Evolutionary conservation across 23 tunicate species (phyloP).

Genomic region (Trididemnum clinides): DNA sequence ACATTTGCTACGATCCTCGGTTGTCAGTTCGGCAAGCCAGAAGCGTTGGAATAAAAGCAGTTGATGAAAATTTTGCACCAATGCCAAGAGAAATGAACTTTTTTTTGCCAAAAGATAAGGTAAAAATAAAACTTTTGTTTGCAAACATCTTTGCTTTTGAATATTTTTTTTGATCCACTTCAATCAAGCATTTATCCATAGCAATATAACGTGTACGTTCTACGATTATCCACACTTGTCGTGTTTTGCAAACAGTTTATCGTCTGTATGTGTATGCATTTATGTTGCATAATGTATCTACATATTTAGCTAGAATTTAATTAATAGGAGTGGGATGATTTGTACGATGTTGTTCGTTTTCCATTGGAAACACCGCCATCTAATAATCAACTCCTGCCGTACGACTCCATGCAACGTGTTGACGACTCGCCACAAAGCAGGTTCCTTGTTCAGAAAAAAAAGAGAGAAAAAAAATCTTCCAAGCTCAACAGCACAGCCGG

Average conservation of each 20-base stretch:
- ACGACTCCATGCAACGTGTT: constrained; percentile 73
- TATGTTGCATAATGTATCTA: too few relatives aligned
- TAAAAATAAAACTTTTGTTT: too few relatives aligned
- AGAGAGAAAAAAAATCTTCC: constrained; percentile 5
- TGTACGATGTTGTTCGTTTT: constrained; percentile 90
- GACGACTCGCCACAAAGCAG: constrained; percentile 2
- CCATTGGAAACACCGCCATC: constrained; percentile 40
- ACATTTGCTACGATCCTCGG: constrained; percentile 86
- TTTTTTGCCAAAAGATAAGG: constrained; percentile 77
- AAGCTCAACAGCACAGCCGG: constrained; percentile 13
- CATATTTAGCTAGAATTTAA: not conserved
- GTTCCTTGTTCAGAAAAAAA: not conserved
- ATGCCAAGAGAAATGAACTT: constrained; percentile 97
- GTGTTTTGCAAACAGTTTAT: too few relatives aligned
- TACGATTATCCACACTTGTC: too few relatives aligned
- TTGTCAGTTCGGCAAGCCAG: constrained; percentile 80
- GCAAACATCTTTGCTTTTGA: too few relatives aligned
- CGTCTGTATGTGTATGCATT: too few relatives aligned
- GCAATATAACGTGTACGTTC: too few relatives aligned
- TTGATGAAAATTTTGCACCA: constrained; percentile 93
- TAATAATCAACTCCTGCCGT: constrained; percentile 52
- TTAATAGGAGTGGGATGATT: constrained; percentile 87
- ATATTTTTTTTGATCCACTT: too few relatives aligned
- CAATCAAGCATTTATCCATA: too few relatives aligned
- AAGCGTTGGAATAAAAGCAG: constrained; percentile 70